A percentile compares a stretch with the other conserved stretches of the same genome.
These are phyloP conservation scores for Xylota segnis DNA, from an alignment of 2,888 invertebrate species.

Conservation along the genomic window DNA sequence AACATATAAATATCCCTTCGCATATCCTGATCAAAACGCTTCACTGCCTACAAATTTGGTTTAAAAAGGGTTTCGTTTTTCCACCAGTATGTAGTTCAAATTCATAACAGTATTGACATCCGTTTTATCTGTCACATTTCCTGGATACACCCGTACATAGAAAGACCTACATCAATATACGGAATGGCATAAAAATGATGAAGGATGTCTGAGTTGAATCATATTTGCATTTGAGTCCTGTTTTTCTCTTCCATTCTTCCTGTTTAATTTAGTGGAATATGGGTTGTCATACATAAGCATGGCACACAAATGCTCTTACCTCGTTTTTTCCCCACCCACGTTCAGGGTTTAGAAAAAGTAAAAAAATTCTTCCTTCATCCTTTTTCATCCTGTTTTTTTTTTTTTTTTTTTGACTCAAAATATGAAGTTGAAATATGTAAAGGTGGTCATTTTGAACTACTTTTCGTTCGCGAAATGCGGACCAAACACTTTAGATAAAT, in stretches of 20 bases:
- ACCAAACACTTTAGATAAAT: not conserved
- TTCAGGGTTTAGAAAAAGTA: not conserved
- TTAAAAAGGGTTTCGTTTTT: not conserved
- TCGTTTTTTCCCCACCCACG: slow-evolving; percentile 7
- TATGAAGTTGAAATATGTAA: not conserved
- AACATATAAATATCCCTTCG: not conserved
- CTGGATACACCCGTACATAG: not conserved
- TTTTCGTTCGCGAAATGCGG: slow-evolving; percentile 21
- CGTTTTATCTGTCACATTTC: slow-evolving; percentile 8
- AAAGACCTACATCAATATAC: not conserved
- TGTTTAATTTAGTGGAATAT: slow-evolving; percentile 35
- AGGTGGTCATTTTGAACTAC: slow-evolving; percentile 32
- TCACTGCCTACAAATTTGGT: not conserved
- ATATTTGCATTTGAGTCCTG: slow-evolving; percentile 10
- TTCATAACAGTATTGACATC: slow-evolving; percentile 6
- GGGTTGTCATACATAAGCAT: slow-evolving; percentile 27
- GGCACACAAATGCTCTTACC: slow-evolving; percentile 27
- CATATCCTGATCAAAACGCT: not conserved
- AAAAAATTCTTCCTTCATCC: slow-evolving; percentile 6
- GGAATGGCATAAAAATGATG: slow-evolving; percentile 24
- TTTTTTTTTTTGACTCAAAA: slow-evolving; percentile 28
- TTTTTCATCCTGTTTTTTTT: slow-evolving; percentile 5
- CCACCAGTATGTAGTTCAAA: not conserved
- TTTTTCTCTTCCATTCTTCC: not conserved
- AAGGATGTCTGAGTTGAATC: slow-evolving; percentile 35